These are phyloP conservation scores for Bufotes viridis DNA, from an alignment of 2,797 vertebrate genomes.

Conservation along the genomic window DNA sequence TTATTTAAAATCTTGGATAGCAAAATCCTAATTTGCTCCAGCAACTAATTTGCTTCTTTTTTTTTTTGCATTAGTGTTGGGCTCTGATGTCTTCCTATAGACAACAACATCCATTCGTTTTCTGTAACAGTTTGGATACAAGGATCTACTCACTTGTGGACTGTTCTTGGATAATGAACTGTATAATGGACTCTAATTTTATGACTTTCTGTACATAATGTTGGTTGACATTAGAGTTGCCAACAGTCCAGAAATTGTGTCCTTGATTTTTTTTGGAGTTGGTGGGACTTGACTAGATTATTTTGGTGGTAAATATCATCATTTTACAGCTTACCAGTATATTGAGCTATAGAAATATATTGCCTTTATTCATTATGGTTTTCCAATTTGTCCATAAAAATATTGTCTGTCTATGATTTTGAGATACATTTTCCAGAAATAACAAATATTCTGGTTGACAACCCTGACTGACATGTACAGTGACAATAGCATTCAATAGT, in stretches of 20 bases:
- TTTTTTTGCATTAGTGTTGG: background rate
- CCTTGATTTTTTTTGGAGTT: background rate
- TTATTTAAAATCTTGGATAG: background rate
- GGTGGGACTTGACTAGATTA: no score
- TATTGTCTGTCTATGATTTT: no score
- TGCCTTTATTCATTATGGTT: no score
- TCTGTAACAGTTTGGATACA: no score
- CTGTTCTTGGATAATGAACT: background rate
- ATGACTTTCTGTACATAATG: background rate
- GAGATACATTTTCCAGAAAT: no score
- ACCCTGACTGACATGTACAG: no score
- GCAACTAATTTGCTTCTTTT: background rate
- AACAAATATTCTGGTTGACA: no score
- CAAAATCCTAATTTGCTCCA: background rate
- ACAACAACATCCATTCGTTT: background rate
- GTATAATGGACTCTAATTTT: background rate
- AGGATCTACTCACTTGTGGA: background rate
- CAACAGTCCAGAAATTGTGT: background rate
- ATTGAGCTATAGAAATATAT: no score
- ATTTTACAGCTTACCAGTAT: no score
- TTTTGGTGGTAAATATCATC: no score
- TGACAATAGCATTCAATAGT: background rate
- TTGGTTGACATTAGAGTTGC: no score
- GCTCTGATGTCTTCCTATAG: background rate
- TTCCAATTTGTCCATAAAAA: no score